These are phyloP conservation scores for Dryobotodes eremita DNA, from an alignment of 2,888 invertebrate species.

Conservation along the genomic window DNA sequence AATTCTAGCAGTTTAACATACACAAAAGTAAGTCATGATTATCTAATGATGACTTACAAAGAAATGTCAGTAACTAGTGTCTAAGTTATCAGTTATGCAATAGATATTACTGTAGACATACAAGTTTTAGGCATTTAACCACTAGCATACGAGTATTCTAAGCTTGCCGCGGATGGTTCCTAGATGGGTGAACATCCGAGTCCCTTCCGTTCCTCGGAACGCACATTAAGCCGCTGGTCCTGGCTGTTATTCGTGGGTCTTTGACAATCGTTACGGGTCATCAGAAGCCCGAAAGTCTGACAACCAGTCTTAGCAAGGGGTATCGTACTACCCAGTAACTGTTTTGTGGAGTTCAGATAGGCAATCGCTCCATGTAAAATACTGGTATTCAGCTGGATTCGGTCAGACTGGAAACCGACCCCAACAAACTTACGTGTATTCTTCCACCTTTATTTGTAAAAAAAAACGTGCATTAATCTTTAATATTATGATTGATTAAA, in stretches of 20 bases:
- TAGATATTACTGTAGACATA: slow-evolving; percentile 1
- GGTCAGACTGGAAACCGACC: not conserved
- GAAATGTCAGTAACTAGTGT: slow-evolving; percentile 17
- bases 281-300: not conserved
- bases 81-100: slow-evolving; percentile 2
- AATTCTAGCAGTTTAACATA: not conserved
- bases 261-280: not conserved
- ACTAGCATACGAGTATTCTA: not conserved
- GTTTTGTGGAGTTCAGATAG: not conserved
- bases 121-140: not conserved
- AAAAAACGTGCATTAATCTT: slow-evolving; percentile 1
- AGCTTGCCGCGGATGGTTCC: not conserved
- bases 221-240: not conserved
- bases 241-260: not conserved
- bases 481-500: slow-evolving; percentile 1
- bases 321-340: not conserved
- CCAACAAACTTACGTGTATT: not conserved
- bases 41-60: slow-evolving; percentile 26
- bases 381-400: not conserved
- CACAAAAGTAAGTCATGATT: not conserved
- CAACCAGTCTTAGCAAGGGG: not conserved
- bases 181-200: not conserved
- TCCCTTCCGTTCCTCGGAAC: not conserved
- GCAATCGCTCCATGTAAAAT: not conserved
- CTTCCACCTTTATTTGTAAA: not conserved